These are phyloP conservation scores for Pseudobourletiella spinata DNA, from an alignment of 1,140 invertebrate species.

Conservation along the genomic window DNA sequence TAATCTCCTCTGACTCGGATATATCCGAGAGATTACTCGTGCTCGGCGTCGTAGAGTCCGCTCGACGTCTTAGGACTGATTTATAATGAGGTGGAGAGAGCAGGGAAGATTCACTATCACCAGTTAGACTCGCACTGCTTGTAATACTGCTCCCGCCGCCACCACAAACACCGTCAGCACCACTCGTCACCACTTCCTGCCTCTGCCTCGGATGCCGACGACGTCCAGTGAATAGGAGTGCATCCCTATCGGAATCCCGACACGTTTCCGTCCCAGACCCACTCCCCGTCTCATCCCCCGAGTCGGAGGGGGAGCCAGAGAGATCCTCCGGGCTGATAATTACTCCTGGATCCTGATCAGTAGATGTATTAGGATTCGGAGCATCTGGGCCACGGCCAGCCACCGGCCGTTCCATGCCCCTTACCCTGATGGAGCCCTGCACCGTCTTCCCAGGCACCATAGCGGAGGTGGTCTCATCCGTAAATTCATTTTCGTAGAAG, in stretches of 20 bases:
- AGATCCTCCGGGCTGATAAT: too few relatives aligned
- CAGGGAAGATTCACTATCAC: too few relatives aligned
- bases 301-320: too few relatives aligned
- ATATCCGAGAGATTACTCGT: constrained; percentile 26
- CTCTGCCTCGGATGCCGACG: not conserved
- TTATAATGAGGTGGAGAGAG: constrained; percentile 13
- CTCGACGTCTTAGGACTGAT: constrained; percentile 16
- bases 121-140: too few relatives aligned
- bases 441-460: constrained; percentile 13
- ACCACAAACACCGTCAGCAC: too few relatives aligned
- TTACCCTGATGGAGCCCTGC: too few relatives aligned
- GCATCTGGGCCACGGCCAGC: too few relatives aligned
- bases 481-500: constrained; percentile 24
- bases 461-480: constrained; percentile 23
- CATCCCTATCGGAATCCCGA: not conserved
- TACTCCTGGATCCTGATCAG: not conserved
- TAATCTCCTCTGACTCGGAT: constrained; percentile 16
- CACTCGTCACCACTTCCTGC: not conserved
- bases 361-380: too few relatives aligned
- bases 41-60: constrained; percentile 20
- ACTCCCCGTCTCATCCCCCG: not conserved
- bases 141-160: too few relatives aligned
- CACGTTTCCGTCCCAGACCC: not conserved
- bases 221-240: not conserved
- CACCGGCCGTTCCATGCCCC: too few relatives aligned